phyloP scores from a whole-genome alignment of 2,797 vertebrate genomes.

The Cetoscarus ocellatus region DNA sequence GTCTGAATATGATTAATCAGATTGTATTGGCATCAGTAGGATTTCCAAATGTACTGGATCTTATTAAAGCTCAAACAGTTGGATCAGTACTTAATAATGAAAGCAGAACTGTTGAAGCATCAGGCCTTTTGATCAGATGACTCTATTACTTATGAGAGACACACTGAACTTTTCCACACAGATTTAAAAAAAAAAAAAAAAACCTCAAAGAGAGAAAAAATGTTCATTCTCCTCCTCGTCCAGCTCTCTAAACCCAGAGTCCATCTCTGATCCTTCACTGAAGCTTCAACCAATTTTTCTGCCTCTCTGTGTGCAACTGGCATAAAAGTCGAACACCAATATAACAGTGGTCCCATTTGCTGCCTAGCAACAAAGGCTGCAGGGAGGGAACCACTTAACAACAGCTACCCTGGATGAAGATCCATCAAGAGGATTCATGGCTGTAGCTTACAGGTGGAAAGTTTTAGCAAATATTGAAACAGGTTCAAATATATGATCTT shows the following conservation, averaged over 20 bases:
- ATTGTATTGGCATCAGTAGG: no score
- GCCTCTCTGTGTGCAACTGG: conserved; percentile 37
- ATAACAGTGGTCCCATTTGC: conserved; percentile 55
- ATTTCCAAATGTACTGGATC: no score
- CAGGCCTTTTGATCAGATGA: no score
- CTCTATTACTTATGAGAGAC: background rate
- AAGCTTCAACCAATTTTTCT: conserved; percentile 37
- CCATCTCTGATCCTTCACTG: conserved; percentile 8
- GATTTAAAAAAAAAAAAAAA: background rate
- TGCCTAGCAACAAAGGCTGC: conserved; percentile 68
- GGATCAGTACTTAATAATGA: no score
- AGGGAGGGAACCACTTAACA: conserved; percentile 42
- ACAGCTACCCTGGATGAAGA: conserved; percentile 60
- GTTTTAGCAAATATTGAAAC: no score
- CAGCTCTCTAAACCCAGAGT: background rate
- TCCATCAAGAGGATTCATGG: conserved; percentile 9
- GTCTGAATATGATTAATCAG: no score
- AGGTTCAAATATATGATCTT: no score
- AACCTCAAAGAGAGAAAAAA: conserved; percentile 22
- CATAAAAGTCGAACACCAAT: conserved; percentile 44
- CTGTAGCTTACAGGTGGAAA: background rate
- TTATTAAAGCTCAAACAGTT: no score
- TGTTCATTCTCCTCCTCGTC: background rate
- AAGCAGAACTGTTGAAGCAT: background rate
- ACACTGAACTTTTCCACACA: background rate